Evolutionary conservation across 2,113 vertebrate species (phyloP).

Genomic region (Syrrhaptes paradoxus): DNA sequence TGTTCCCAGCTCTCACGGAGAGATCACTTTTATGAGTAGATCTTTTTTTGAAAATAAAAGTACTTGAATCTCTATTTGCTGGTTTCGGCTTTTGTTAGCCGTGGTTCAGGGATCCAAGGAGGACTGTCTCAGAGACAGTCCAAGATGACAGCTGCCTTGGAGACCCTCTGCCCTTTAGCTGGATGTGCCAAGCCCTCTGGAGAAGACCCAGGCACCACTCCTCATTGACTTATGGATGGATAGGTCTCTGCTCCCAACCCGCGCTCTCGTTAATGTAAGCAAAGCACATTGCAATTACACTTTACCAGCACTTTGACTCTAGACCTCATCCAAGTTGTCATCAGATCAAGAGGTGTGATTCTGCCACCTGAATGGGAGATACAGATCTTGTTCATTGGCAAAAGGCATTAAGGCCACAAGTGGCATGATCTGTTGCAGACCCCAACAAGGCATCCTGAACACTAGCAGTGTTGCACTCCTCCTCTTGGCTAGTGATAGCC

Average conservation of each 20-base stretch:
- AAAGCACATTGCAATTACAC: neutral
- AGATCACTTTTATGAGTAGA: neutral
- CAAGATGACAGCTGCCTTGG: neutral
- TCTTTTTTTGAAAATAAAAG: neutral
- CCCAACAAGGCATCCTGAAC: neutral
- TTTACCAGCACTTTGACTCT: neutral
- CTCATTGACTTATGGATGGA: neutral
- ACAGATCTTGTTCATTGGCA: neutral
- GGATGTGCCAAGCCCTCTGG: neutral
- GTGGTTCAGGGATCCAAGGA: neutral
- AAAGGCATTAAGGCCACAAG: neutral
- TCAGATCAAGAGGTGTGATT: neutral
- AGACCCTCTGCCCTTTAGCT: neutral
- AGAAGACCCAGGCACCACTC: neutral
- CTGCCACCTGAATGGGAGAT: neutral
- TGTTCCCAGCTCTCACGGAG: neutral
- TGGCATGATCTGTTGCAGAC: rapidly evolving
- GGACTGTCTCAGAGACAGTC: neutral
- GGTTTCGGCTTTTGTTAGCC: neutral
- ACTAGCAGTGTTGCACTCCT: rapidly evolving
- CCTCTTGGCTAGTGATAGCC: rapidly evolving
- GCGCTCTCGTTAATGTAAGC: neutral
- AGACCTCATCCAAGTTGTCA: neutral
- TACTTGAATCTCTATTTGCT: neutral
- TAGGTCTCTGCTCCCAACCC: neutral